Base-by-base conservation (phyloP, 2,888 invertebrate genomes). In the Pristionchus fissidentatus region DNA sequence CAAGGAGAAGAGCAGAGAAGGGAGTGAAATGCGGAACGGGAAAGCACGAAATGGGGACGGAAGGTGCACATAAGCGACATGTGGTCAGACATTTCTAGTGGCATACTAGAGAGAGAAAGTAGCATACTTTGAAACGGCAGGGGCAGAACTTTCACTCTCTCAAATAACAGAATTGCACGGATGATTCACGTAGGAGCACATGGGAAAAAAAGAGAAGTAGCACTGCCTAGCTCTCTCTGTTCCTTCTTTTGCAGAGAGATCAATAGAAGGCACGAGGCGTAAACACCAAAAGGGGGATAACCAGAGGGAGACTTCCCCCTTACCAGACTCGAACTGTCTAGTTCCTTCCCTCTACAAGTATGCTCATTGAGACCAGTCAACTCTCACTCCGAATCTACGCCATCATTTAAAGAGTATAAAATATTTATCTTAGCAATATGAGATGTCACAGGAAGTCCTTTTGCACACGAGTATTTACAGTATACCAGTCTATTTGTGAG, bases 381-480 rank as follows among this genome's bases (percentile, higher is more conserved):
- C 70, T 70, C 66, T n/a, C n/a, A n/a, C n/a, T n/a, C n/a, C 29
- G 66, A 15, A 43, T 22, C 38, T 15, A 26, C 26, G 26, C 4
- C 8, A 26, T n/a, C 22, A 70, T 38, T 8, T n/a, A 10, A 38
- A n/a, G 19, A n/a, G 22, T 22, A 70, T 70, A n/a, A 70, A 70
- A 7, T 8, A 38, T 70, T 70, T 70, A 70, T 70, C 22, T 22
- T 38, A 19, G 29, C 57, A 29, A 26, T 32, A 15, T 32, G n/a
- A n/a, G 38, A 43, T 26, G 43, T 26, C 43, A 70, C 70, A 70
- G 38, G 70, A 43, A 70, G 10, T 70, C 43, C 70, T 41, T 70
- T 70, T 41, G 70, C 70, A 70, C 70, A 70, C 70, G 70, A 70
- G 70, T 70, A 70, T 70, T 26, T 70, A 70, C 26, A 70, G 41